Evolutionary conservation across 2,888 invertebrate species (phyloP).

Genomic region (Xestia rhomboidea): DNA sequence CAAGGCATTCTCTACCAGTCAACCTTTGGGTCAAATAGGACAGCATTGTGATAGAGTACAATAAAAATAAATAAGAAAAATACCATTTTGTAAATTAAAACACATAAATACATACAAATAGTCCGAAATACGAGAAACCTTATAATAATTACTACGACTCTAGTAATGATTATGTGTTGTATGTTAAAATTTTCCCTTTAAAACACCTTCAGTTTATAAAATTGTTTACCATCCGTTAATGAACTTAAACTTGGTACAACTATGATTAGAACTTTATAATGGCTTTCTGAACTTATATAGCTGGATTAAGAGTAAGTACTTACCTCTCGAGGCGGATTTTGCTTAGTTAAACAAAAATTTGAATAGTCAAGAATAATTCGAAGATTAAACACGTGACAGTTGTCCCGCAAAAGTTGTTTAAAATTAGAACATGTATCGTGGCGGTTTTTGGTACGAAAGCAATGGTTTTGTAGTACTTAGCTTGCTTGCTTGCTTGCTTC

Average conservation of each 20-base stretch:
- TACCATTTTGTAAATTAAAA: no score
- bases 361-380: neutral
- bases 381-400: conserved; percentile 19
- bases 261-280: conserved; percentile 65
- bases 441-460: neutral
- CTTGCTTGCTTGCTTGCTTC: no score
- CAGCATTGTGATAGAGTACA: no score
- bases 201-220: neutral
- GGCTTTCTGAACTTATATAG: conserved; percentile 62
- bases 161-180: no score
- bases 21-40: no score
- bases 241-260: conserved; percentile 42
- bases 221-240: conserved; percentile 26
- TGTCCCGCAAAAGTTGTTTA: neutral
- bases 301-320: conserved; percentile 45
- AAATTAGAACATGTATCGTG: conserved; percentile 6
- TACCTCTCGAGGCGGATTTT: conserved; percentile 2
- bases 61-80: no score
- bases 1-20: no score
- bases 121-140: no score
- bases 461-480: no score
- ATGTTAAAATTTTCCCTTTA: neutral
- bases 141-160: no score
- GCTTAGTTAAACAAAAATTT: conserved; percentile 1
- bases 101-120: no score